A percentile compares a stretch with the other conserved stretches of the same genome.
Conservation (phyloP, 2,113 vertebrate species). For the Motacilla alba region DNA sequence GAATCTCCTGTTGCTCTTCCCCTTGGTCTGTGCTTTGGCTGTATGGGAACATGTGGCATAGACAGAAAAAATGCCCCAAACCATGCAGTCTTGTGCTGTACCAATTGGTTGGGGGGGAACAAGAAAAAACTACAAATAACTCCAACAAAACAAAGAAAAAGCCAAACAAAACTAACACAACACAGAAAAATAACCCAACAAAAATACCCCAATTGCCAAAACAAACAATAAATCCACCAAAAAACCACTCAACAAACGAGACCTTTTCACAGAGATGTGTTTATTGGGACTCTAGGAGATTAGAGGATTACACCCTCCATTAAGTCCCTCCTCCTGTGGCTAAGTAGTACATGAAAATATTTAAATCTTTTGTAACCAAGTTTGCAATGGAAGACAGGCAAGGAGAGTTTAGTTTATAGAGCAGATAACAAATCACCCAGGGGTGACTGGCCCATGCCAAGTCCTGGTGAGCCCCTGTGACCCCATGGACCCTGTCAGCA, state of each 20-base stretch:
- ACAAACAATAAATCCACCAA: background rate
- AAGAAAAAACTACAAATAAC: background rate
- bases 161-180: background rate
- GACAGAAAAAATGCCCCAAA: background rate
- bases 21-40: background rate
- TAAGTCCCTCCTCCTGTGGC: background rate
- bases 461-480: background rate
- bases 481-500: background rate
- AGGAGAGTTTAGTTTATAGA: background rate
- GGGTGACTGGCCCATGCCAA: background rate
- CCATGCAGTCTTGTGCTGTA: background rate
- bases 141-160: background rate
- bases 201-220: background rate
- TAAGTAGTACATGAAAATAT: background rate
- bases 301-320: background rate
- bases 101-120: background rate
- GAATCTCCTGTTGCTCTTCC: background rate
- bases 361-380: background rate
- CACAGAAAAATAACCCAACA: background rate
- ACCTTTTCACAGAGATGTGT: background rate
- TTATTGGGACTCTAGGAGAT: background rate
- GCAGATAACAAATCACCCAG: background rate
- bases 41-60: background rate
- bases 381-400: background rate
- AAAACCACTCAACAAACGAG: accelerated